Base-by-base conservation (phyloP, 1,140 invertebrate species). In the Drosophila auraria region DNA sequence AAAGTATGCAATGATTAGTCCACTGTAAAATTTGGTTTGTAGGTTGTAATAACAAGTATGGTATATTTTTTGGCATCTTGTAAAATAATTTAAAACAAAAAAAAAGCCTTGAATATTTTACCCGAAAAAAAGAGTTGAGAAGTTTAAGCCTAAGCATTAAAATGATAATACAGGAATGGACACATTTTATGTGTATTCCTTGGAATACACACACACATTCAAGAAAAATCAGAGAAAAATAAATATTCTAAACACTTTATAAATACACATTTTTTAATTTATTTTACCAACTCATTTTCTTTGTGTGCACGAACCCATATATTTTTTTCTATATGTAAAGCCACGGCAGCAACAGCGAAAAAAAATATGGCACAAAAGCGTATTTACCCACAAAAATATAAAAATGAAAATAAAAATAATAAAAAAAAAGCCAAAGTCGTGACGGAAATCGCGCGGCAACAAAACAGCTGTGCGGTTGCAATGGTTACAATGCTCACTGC, bases 391-490 rank as follows among this genome's bases (percentile, higher is more conserved):
- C 66, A 82, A 79, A 75, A 63, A 60, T 72, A 60, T 40, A 56
- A 58, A 40, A 47, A 60, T 56, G 38, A 56, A 53, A 57, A 23
- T 45, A 53, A 60, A 23, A 68, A 57, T 23, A 68, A 57, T 23
- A 36, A 47, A 40, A 58, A 56, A 58, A 72, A 53, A 57, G 50
- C 54, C 15, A 59, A 82, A 89, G 58, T 81, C 82, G 84, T 84
- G 81, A 83, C 83, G 84, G 84, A 87, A 87, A 87, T 86, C 74
- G 83, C 83, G 79, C 68, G 61, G 74, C 77, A 64, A 73, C 61
- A 62, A 81, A 86, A 82, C 83, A 86, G 83, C 84, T 89, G 83
- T 87, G 66, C 66, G 64, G 54, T 57, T 82, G 80, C 80, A 78
- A 50, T 71, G 50, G 58, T 27, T 51, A 49, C 50, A 36, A 40